phyloP scores from a whole-genome alignment of 2,888 invertebrate genomes.

The Erebia epiphron region DNA sequence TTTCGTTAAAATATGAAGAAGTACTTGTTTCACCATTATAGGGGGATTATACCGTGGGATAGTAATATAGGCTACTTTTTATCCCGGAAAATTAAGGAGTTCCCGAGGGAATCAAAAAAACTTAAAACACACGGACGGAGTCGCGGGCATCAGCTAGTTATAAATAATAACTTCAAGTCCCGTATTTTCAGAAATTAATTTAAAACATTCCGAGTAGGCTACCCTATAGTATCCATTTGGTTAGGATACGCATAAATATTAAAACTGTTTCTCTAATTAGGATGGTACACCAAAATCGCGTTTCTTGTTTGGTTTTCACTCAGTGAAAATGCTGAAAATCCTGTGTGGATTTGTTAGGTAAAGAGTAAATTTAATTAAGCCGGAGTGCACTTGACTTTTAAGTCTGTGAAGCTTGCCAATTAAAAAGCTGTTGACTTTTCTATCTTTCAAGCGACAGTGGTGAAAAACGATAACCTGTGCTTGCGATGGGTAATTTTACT shows the following conservation, averaged over 20 bases:
- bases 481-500: slow-evolving; percentile 17
- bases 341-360: slow-evolving; percentile 27
- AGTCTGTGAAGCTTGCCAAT: slow-evolving; percentile 35
- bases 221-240: too few species aligned
- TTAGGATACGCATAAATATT: not conserved
- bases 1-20: too few species aligned
- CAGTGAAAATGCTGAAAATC: slow-evolving; percentile 18
- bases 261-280: slow-evolving; percentile 19
- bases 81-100: too few species aligned
- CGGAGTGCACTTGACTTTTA: slow-evolving; percentile 33
- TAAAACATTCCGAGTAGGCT: not conserved
- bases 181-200: not conserved
- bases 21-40: too few species aligned
- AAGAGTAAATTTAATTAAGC: slow-evolving; percentile 38
- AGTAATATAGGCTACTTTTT: too few species aligned
- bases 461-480: slow-evolving; percentile 21
- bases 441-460: slow-evolving; percentile 23
- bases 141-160: too few species aligned
- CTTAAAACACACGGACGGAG: too few species aligned
- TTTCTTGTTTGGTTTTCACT: slow-evolving; percentile 7
- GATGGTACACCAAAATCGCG: slow-evolving; percentile 9
- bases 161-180: not conserved
- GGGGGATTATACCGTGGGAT: too few species aligned
- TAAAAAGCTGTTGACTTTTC: slow-evolving; percentile 37
- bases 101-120: too few species aligned